Base-by-base conservation (phyloP, 2,888 invertebrate species). In the Diabrotica balteata region DNA sequence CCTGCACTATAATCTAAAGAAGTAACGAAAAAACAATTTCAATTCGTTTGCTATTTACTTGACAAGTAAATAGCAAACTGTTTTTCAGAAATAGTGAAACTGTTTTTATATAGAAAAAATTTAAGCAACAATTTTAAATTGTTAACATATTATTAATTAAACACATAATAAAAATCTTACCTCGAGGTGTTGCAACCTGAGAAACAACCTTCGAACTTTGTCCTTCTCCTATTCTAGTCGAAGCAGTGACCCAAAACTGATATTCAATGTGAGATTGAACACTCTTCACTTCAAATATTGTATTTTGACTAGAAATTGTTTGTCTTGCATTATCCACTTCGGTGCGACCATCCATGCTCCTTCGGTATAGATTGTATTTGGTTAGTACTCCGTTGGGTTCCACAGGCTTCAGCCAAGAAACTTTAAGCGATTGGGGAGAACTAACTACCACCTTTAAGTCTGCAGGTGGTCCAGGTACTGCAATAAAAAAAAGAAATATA, bases 361-460 rank as follows among this genome's bases (percentile, higher is more conserved):
- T 86, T 50, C 90, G 90, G 78, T 92, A 92, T 6, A 92, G 84
- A 79, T 88, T 91, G 82, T 91, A 94, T 81, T 92, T 91, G 22
- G 90, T 90, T 61, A 94, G 88, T 67, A 91, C 84, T 8, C 94
- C 94, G 80, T 94, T 94, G 0, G 91, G 90, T 72, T 91, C 90
- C 7, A 85, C 79, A 0, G 94, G 94, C 5, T 91, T 88, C 70
- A 91, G 84, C 94, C 94, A 95, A 0, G 93, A 91, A 11, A 94
- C 88, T 72, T 91, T 87, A 4, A 94, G 85, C 2, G 92, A 91
- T 79, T 91, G 91, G 2, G 90, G 87, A 4, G 92, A 90, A 75
- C 91, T 90, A 10, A 92, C 90, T 57, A 92, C 90, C 5, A 92
- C 93, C 84, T 94, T 94, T 72, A 94, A 91, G 76, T 92, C 92